A percentile compares a stretch with the other conserved stretches of the same genome.
Conservation (phyloP, 1,140 invertebrate genomes). For the Melitaea cinxia region DNA sequence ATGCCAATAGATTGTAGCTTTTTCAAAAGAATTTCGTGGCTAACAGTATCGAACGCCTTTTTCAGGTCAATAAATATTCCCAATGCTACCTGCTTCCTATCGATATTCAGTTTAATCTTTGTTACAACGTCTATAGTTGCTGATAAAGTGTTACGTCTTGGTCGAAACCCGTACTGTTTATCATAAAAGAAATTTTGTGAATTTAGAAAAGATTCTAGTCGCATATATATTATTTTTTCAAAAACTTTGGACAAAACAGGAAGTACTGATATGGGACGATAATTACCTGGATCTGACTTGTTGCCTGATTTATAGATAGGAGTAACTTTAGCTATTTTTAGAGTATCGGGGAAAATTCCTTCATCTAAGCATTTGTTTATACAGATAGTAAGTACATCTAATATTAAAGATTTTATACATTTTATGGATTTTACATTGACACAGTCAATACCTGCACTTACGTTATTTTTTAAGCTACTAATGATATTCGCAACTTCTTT, state of each 20-base stretch:
- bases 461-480: slow-evolving; percentile 35
- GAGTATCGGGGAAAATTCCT: slow-evolving; percentile 35
- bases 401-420: slow-evolving; percentile 35
- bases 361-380: slow-evolving; percentile 37
- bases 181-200: slow-evolving; percentile 29
- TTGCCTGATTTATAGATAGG: slow-evolving; percentile 38
- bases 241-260: slow-evolving; percentile 28
- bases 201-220: slow-evolving; percentile 28
- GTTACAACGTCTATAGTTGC: slow-evolving; percentile 35
- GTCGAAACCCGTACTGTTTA: slow-evolving; percentile 40
- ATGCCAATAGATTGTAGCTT: no score
- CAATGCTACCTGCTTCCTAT: slow-evolving; percentile 31
- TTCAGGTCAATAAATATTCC: slow-evolving; percentile 38
- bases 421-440: slow-evolving; percentile 39
- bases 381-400: slow-evolving; percentile 26
- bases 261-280: slow-evolving; percentile 3
- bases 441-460: slow-evolving; percentile 36
- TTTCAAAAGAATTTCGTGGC: no score
- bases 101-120: slow-evolving; percentile 35
- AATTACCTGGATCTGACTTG: slow-evolving; percentile 2
- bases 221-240: slow-evolving; percentile 35
- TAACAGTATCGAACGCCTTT: slow-evolving; percentile 32
- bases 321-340: slow-evolving; percentile 44
- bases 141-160: slow-evolving; percentile 32
- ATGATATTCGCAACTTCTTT: slow-evolving; percentile 39